Evolutionary conservation across 2,797 vertebrate genomes (phyloP).

Genomic region (Xenops minutus): DNA sequence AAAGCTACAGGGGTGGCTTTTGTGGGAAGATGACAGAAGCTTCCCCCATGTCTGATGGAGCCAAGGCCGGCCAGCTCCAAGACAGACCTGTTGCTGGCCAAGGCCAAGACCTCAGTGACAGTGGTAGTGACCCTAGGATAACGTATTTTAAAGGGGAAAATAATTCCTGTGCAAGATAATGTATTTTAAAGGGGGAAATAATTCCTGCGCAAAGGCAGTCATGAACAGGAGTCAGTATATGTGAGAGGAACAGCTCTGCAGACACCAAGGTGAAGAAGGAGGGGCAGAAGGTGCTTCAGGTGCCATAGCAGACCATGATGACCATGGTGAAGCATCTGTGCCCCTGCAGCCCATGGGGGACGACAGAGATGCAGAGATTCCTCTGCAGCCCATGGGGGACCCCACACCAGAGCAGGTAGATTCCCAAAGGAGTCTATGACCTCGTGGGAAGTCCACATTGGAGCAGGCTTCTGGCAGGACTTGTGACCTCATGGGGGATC

Average conservation of each 20-base stretch:
- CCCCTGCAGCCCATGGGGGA: neutral
- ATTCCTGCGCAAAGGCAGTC: neutral
- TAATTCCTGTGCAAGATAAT: neutral
- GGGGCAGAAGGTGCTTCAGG: neutral
- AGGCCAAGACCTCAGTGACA: neutral
- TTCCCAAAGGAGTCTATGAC: neutral
- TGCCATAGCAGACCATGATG: rapidly evolving
- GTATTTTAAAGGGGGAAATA: neutral
- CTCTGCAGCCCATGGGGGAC: neutral
- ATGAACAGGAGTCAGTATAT: neutral
- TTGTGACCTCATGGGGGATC: rapidly evolving
- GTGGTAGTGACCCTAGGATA: too few species aligned
- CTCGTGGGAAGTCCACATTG: rapidly evolving
- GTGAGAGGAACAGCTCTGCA: neutral
- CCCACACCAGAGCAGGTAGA: neutral
- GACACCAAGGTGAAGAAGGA: neutral
- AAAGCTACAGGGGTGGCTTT: neutral
- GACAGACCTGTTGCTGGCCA: neutral
- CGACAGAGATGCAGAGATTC: too few species aligned
- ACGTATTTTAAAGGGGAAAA: neutral
- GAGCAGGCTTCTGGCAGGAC: neutral
- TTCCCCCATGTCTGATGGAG: neutral
- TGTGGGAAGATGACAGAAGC: neutral
- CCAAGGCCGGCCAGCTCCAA: rapidly evolving
- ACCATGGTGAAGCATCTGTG: neutral